A percentile compares a stretch with the other conserved stretches of the same genome.
Conservation (phyloP, 2,797 vertebrate genomes). For the Enteromius viviparus region DNA sequence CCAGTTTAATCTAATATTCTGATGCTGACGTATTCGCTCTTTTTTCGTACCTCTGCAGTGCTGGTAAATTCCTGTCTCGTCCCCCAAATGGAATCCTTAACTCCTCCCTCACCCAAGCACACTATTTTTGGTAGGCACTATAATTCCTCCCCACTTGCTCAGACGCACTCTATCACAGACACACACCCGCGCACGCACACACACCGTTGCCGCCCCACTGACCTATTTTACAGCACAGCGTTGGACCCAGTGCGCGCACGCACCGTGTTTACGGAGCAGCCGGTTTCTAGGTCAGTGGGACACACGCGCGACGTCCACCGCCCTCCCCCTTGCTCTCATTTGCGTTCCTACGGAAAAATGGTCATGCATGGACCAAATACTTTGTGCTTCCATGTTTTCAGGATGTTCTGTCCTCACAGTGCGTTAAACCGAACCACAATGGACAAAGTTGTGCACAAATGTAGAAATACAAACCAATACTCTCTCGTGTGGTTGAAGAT, state of each 20-base stretch:
- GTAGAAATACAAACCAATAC: background rate
- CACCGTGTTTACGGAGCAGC: slow-evolving; percentile 77
- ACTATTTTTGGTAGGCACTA: slow-evolving; percentile 80
- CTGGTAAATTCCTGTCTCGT: slow-evolving; percentile 71
- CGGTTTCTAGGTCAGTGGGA: slow-evolving; percentile 83
- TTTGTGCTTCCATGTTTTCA: background rate
- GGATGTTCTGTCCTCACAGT: background rate
- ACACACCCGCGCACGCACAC: slow-evolving; percentile 31
- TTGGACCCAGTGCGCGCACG: slow-evolving; percentile 65
- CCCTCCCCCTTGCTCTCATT: slow-evolving; percentile 54
- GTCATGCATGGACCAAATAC: slow-evolving; percentile 16
- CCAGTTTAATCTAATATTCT: slow-evolving; percentile 63
- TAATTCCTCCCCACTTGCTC: slow-evolving; percentile 66
- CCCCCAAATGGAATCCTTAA: slow-evolving; percentile 64
- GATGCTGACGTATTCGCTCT: slow-evolving; percentile 57
- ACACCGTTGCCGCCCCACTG: slow-evolving; percentile 73
- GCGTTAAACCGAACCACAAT: background rate
- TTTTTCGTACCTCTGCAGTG: slow-evolving; percentile 61
- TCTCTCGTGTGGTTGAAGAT: slow-evolving; percentile 4
- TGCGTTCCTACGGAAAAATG: background rate
- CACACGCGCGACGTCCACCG: slow-evolving; percentile 64
- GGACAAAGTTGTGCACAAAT: background rate
- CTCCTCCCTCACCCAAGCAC: slow-evolving; percentile 59
- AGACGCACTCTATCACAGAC: slow-evolving; percentile 65
- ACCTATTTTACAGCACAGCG: slow-evolving; percentile 78